Evolutionary conservation across 2,113 vertebrate species (phyloP).

Genomic region (Lamprotornis superbus): DNA sequence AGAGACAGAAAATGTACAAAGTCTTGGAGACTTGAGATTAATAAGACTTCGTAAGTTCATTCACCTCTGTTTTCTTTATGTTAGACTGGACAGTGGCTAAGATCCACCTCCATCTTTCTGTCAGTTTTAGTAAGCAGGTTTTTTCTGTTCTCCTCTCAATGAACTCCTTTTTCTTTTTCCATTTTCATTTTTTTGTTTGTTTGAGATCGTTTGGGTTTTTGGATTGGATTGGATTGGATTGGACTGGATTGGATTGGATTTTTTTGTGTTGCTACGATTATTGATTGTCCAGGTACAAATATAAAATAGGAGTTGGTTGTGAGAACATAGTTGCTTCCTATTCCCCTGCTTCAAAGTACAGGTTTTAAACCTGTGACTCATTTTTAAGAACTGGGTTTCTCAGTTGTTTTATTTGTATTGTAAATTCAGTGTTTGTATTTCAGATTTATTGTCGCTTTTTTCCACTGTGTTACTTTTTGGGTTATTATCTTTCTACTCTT

Average conservation of each 20-base stretch:
- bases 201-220: rapidly evolving
- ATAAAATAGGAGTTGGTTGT: not conserved
- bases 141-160: not conserved
- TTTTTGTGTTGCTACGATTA: not conserved
- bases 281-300: not conserved
- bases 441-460: not conserved
- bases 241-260: not conserved
- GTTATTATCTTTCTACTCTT: not conserved
- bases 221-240: too few species aligned
- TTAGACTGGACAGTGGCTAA: not conserved
- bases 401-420: not conserved
- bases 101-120: not conserved
- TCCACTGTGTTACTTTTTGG: not conserved
- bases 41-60: not conserved
- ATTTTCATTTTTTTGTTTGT: not conserved
- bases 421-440: not conserved
- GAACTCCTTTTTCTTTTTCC: not conserved
- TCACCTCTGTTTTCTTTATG: not conserved
- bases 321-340: not conserved
- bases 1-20: not conserved
- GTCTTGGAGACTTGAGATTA: not conserved
- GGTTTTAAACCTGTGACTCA: not conserved
- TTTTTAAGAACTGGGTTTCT: not conserved
- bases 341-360: not conserved
- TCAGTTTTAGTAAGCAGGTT: not conserved